A percentile compares a stretch with the other conserved stretches of the same genome.
phyloP scores from a whole-genome alignment of 92 coral and sea anemone species.

The Palythoa grandiflora region DNA sequence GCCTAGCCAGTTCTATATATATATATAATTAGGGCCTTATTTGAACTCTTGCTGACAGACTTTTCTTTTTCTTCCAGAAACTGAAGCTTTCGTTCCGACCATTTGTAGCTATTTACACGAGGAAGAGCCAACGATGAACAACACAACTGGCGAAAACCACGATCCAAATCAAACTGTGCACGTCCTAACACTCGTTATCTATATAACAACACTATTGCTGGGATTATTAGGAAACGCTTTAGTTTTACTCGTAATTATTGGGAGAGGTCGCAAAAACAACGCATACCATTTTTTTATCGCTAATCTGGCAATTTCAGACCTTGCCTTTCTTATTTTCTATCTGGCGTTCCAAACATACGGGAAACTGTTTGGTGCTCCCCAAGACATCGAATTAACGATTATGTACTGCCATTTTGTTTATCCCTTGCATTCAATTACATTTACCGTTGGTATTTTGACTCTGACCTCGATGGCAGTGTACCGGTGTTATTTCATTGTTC shows the following conservation, averaged over 20 bases:
- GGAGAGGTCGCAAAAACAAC: slow-evolving; percentile 1
- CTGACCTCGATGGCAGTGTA: slow-evolving; percentile 27
- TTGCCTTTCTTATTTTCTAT: slow-evolving; percentile 1
- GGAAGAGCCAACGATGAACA: slow-evolving; percentile 23
- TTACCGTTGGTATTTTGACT: slow-evolving; percentile 23
- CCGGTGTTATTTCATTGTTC: slow-evolving; percentile 28
- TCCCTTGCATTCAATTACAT: slow-evolving; percentile 25
- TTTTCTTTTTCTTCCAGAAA: neutral
- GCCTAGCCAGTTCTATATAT: too few relatives aligned
- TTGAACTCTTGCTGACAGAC: too few relatives aligned
- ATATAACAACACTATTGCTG: neutral
- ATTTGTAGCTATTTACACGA: neutral
- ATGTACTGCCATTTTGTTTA: slow-evolving; percentile 20
- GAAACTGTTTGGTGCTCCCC: slow-evolving; percentile 2
- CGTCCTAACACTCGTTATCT: neutral
- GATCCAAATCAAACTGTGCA: too few relatives aligned
- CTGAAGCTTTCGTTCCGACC: neutral
- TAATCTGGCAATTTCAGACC: slow-evolving; percentile 41
- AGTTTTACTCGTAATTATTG: slow-evolving; percentile 18
- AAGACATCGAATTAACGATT: neutral
- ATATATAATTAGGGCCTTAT: too few relatives aligned
- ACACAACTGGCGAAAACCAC: slow-evolving; percentile 7
- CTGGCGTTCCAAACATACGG: neutral
- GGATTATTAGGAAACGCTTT: slow-evolving; percentile 23
- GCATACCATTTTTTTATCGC: slow-evolving; percentile 26